These are phyloP conservation scores for Tribolium freemani DNA, from an alignment of 2,888 invertebrate genomes.

Conservation along the genomic window DNA sequence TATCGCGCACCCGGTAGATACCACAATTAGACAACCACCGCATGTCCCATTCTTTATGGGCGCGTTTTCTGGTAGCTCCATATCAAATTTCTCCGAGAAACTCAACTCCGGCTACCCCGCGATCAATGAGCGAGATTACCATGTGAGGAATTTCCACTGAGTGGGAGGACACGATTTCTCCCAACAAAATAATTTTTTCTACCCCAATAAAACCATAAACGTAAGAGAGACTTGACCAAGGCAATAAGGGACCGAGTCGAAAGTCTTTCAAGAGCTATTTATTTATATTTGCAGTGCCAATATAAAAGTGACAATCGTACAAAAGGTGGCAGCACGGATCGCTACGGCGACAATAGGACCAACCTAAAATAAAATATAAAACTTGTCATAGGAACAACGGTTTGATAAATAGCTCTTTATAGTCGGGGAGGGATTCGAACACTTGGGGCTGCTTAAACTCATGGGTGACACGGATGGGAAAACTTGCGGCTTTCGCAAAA, in stretches of 20 bases:
- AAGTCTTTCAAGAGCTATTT: constrained; percentile 53
- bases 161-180: background rate
- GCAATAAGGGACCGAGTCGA: constrained; percentile 15
- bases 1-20: constrained; percentile 24
- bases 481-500: background rate
- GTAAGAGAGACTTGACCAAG: background rate
- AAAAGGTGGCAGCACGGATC: constrained; percentile 60
- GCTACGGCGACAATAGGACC: constrained; percentile 57
- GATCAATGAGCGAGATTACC: constrained; percentile 44
- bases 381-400: constrained; percentile 64
- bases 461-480: background rate
- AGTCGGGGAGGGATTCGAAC: constrained; percentile 46
- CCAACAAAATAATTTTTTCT: background rate
- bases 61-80: constrained; percentile 43
- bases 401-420: constrained; percentile 63
- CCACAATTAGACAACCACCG: constrained; percentile 28
- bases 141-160: constrained; percentile 34
- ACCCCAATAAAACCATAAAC: constrained; percentile 19
- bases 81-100: constrained; percentile 45
- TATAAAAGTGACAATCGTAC: constrained; percentile 62
- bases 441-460: constrained; percentile 35
- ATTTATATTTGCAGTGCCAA: constrained; percentile 63
- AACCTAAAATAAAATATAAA: constrained; percentile 65
- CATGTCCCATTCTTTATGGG: constrained; percentile 31
- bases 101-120: constrained; percentile 24